phyloP scores from a whole-genome alignment of 2,113 vertebrate species.

The Corythaeola cristata region DNA sequence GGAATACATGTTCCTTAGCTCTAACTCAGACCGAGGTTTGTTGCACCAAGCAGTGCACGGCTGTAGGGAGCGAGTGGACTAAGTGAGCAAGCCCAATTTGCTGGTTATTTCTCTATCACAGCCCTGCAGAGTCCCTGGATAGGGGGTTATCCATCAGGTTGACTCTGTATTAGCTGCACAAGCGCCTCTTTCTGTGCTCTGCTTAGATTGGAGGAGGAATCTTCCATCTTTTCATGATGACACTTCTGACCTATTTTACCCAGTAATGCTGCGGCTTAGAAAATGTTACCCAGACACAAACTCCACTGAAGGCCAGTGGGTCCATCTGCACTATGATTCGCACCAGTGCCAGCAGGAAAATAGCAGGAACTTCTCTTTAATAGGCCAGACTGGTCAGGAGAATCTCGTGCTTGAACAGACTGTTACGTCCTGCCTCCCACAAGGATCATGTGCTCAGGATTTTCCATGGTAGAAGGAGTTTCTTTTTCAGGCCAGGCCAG shows the following conservation, averaged over 20 bases:
- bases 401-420: neutral
- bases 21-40: neutral
- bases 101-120: neutral
- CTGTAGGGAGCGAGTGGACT: neutral
- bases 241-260: conserved; percentile 8
- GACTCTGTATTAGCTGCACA: neutral
- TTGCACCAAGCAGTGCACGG: neutral
- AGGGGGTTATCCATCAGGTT: neutral
- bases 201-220: neutral
- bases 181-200: neutral
- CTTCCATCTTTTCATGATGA: neutral
- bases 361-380: neutral
- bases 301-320: neutral
- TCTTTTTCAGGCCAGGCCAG: neutral
- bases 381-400: neutral
- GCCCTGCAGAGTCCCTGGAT: neutral
- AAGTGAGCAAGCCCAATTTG: neutral
- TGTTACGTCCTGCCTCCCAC: neutral
- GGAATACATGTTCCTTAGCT: neutral
- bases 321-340: neutral
- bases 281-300: neutral
- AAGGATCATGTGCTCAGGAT: neutral
- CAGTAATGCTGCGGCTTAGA: neutral
- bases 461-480: neutral
- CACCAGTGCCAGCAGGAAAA: neutral